These are phyloP conservation scores for Cephus sareptanus DNA, from an alignment of 2,888 invertebrate genomes.

Conservation along the genomic window DNA sequence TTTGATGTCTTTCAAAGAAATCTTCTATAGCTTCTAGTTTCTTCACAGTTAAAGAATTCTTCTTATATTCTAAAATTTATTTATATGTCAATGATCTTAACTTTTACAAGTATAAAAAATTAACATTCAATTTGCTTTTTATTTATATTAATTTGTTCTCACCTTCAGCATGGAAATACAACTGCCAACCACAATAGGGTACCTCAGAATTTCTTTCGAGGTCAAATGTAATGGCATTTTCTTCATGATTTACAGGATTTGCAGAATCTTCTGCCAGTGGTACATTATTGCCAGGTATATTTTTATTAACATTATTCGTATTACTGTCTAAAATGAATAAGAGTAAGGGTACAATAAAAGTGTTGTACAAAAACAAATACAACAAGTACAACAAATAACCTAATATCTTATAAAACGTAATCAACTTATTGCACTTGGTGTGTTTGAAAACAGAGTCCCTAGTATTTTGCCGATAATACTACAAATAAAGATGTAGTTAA, in stretches of 20 bases:
- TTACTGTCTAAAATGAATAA: neutral
- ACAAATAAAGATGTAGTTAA: neutral
- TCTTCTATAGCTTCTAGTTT: constrained; percentile 70
- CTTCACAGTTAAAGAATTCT: constrained; percentile 66
- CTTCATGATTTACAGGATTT: neutral
- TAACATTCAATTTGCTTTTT: neutral
- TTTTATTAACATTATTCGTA: neutral
- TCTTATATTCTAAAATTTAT: constrained; percentile 63
- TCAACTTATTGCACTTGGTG: no score
- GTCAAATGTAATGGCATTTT: neutral
- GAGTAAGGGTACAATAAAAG: neutral
- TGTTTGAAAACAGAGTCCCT: no score
- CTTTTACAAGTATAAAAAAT: neutral
- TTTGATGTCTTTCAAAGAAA: constrained; percentile 68
- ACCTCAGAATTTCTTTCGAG: constrained; percentile 26
- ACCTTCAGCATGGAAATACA: constrained; percentile 83
- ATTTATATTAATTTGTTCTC: constrained; percentile 21
- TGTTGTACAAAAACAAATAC: neutral
- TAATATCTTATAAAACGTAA: neutral
- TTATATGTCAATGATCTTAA: neutral
- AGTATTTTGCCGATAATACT: no score
- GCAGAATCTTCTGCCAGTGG: neutral
- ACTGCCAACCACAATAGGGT: constrained; percentile 78
- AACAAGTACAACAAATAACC: neutral
- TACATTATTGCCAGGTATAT: neutral